Evolutionary conservation across 2,113 vertebrate genomes (phyloP).

Genomic region (Trochalopteron elliotii): DNA sequence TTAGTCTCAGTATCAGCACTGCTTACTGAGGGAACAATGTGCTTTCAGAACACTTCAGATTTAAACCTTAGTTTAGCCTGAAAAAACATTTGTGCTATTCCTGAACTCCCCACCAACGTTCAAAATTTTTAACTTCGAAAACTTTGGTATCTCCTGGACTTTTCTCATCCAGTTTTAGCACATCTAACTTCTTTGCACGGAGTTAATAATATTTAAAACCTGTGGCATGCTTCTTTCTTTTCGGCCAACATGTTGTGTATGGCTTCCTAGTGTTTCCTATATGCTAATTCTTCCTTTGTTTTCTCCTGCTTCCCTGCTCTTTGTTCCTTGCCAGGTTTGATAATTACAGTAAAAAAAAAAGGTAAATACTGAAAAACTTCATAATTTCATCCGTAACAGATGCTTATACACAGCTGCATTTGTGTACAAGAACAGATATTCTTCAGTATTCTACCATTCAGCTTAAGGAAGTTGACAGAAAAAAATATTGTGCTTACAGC

Average conservation of each 20-base stretch:
- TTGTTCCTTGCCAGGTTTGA: background rate
- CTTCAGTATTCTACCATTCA: background rate
- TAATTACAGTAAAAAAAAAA: slow-evolving; percentile 44
- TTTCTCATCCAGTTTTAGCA: background rate
- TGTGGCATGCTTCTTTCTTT: background rate
- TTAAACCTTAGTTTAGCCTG: background rate
- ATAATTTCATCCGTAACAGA: slow-evolving; percentile 44
- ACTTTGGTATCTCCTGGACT: background rate
- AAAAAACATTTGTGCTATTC: background rate
- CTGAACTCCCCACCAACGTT: background rate
- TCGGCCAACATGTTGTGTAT: background rate
- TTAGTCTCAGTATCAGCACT: background rate
- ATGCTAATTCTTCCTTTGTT: background rate
- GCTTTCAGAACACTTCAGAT: background rate
- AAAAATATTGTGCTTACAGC: background rate
- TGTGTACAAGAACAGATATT: background rate
- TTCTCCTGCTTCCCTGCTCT: background rate
- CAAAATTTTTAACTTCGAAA: background rate
- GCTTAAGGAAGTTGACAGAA: background rate
- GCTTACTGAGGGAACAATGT: background rate
- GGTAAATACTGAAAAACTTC: background rate
- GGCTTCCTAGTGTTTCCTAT: background rate
- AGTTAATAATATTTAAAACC: background rate
- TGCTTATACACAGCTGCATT: background rate
- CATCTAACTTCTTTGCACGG: background rate